Evolutionary conservation across 2,797 vertebrate genomes (phyloP), one percentile per base, ranked within the genome.

Genomic region (Sphaeramia orbicularis): DNA sequence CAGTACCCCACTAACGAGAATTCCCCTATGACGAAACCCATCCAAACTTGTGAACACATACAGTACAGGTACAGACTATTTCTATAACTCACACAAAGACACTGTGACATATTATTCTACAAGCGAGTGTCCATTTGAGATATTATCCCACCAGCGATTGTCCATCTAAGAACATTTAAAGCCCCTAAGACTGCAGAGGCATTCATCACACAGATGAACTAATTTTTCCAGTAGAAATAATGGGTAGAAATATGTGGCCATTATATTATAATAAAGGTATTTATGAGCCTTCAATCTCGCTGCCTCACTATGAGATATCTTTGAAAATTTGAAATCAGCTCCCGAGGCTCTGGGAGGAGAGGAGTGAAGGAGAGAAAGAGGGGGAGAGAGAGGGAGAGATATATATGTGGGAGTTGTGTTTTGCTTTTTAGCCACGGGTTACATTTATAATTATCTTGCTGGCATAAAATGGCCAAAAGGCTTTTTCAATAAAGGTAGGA

Each of bases 181-280:
- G 72, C 78, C 65, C 48, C 36, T 52, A 72, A 82, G 79, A 85
- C 73, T 81, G 77, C 24, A 37, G 79, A 82, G 63, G 73, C 81
- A 89, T 93, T 92, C 83, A 91, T 93, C 91, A 91, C 71, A 71
- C 80, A 85, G 86, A 90, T 76, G 80, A 87, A 84, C 78, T 83
- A 75, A 91, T 91, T 80, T 87, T 77, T 89, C 83, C 79, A 70
- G 70, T 65, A 76, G 83, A 91, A 91, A 91, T 91, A 91, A 93
- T 92, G 84, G 76, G 82, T 61, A 72, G 83, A 88, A 92, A 89
- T 86, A 86, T 85, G 67, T 81, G 84, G 75, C 80, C 88, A 89
- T 93, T 91, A 92, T 90, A 89, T 90, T 91, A 89, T 92, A 90
- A 93, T 93, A 91, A 91, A 92, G 90, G 86, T 92, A 93, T 93